Base-by-base conservation (phyloP, 1,140 invertebrate species). In the Drosophila kurseongensis region DNA sequence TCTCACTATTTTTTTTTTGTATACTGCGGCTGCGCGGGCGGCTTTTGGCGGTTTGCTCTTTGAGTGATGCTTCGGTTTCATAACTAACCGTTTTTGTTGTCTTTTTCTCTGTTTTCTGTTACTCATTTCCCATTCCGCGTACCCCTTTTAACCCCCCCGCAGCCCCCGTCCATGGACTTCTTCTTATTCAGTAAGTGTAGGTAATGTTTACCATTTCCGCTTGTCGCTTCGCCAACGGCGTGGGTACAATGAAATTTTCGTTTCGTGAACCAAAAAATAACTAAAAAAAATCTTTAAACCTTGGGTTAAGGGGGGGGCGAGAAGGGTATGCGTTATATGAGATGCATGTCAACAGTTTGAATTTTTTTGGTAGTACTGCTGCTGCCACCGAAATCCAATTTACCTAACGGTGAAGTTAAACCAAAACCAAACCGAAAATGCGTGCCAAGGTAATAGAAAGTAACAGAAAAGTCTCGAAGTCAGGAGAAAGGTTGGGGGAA, bases 121-220 rank as follows among this genome's bases (percentile, higher is more conserved):
- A 44, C 63, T 78, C 75, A 75, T 78, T 77, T 82, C 68, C 56
- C 71, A 75, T 78, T 80, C 80, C 60, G 74, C 63, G 62, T 63
- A 29, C 5, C 32, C 14, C 44, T 13, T 13, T 38, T 18, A 4
- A 2, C 18, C 14, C 48, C 27, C 12, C 32, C 14, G 5, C 16
- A 16, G 32, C n/a, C 23, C 5, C 9, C 32, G 10, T 16, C 23
- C 41, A 35, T 12, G 56, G 54, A 54, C 65, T 71, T 71, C 68
- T 58, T 71, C 68, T 71, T 71, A 71, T 71, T 71, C 68, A 38
- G 78, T 85, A 85, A 85, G 81, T 85, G 78, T 85, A 86, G 81
- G 82, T 88, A 84, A 90, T 88, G 80, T 83, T 90, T 86, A 90
- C 86, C 80, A 88, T 86, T 91, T 91, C 79, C 83, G 84, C 73